phyloP scores from a whole-genome alignment of 2,113 vertebrate species.

The Mugil cephalus region DNA sequence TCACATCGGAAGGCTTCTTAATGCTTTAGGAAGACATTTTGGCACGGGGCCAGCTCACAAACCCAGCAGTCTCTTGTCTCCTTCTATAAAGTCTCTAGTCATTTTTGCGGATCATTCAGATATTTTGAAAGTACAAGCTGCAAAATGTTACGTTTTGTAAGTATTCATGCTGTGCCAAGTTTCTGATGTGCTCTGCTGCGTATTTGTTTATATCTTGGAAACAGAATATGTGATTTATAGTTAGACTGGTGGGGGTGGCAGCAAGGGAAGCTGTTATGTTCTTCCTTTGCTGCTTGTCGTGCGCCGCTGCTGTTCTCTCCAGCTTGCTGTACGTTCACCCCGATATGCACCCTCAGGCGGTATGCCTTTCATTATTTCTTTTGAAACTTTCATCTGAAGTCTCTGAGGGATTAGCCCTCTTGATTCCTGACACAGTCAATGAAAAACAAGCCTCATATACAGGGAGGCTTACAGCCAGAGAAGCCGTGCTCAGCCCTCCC shows the following conservation, averaged over 20 bases:
- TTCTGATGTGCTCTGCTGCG: slow-evolving; percentile 69
- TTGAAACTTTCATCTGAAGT: slow-evolving; percentile 88
- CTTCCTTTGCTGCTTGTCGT: slow-evolving; percentile 81
- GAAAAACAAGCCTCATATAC: slow-evolving; percentile 86
- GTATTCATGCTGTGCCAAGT: slow-evolving; percentile 76
- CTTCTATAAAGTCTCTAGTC: slow-evolving; percentile 63
- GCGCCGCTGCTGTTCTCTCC: slow-evolving; percentile 76
- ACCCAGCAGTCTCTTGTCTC: slow-evolving; percentile 43
- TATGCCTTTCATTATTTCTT: slow-evolving; percentile 87
- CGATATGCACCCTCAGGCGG: slow-evolving; percentile 84
- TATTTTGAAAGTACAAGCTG: slow-evolving; percentile 71
- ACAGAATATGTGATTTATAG: slow-evolving; percentile 81
- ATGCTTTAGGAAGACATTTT: slow-evolving; percentile 39
- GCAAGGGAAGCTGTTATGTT: slow-evolving; percentile 79
- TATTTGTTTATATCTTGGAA: slow-evolving; percentile 82
- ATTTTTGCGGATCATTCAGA: slow-evolving; percentile 73
- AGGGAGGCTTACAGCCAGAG: slow-evolving; percentile 80
- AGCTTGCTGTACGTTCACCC: slow-evolving; percentile 82
- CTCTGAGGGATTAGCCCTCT: slow-evolving; percentile 87
- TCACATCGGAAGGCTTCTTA: slow-evolving; percentile 31
- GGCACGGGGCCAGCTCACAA: slow-evolving; percentile 49
- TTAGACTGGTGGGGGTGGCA: slow-evolving; percentile 79
- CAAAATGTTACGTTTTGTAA: slow-evolving; percentile 66
- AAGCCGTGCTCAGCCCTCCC: slow-evolving; percentile 61
- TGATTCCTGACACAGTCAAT: slow-evolving; percentile 87